These are phyloP conservation scores for Vulpes ferrilata DNA, from an alignment of 2,113 vertebrate genomes.

Conservation along the genomic window DNA sequence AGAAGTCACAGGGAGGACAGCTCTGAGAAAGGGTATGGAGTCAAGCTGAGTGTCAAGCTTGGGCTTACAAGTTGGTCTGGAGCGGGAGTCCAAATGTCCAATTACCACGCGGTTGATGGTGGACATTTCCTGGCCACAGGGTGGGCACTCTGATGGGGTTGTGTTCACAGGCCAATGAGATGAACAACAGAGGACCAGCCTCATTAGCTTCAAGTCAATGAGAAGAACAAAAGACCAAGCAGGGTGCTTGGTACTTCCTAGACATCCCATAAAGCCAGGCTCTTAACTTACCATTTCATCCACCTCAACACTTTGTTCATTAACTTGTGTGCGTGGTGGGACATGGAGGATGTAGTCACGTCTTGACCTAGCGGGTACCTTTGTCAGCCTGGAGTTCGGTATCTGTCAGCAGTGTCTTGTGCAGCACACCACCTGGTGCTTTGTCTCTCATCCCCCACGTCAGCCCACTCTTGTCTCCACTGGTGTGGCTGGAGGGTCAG, in stretches of 20 bases:
- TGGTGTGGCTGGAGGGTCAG: not conserved
- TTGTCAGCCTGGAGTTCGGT: not conserved
- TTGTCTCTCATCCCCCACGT: fast-evolving
- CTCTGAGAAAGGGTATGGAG: not conserved
- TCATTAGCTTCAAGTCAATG: too few relatives aligned
- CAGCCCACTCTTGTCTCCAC: not conserved
- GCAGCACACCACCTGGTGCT: fast-evolving
- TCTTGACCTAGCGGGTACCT: fast-evolving
- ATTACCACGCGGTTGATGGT: fast-evolving
- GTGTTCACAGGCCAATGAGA: not conserved
- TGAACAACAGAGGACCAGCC: not conserved
- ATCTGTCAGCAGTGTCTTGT: fast-evolving
- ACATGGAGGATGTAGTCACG: fast-evolving
- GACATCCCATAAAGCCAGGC: not conserved
- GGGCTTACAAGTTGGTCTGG: not conserved
- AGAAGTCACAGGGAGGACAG: not conserved
- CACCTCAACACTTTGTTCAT: too few relatives aligned
- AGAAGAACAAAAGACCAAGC: not conserved
- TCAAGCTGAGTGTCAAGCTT: not conserved
- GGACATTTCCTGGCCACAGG: not conserved
- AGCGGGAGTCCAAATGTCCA: not conserved
- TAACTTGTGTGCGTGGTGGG: not conserved
- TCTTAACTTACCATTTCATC: not conserved
- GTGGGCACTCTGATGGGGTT: not conserved
- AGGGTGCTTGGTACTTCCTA: not conserved